phyloP scores from a whole-genome alignment of 53 echinoderm and acorn worm species.

The Arbacia lixula region DNA sequence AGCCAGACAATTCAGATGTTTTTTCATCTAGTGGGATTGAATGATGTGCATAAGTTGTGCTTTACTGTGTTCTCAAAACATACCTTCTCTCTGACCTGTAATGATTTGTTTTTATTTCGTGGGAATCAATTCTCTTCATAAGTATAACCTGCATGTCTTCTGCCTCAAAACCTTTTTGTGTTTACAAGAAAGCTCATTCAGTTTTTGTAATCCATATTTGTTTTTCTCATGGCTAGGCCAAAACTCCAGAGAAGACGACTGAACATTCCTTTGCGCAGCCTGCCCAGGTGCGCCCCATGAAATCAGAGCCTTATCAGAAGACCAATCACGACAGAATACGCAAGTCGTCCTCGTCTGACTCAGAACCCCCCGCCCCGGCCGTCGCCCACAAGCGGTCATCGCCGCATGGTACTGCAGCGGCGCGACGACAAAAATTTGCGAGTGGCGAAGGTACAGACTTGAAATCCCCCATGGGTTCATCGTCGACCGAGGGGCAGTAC shows the following conservation, averaged over 20 bases:
- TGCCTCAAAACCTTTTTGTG: neutral
- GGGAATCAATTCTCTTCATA: no score
- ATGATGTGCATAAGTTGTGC: no score
- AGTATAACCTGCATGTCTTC: neutral
- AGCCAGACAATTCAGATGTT: no score
- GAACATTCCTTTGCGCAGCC: slow-evolving; percentile 28
- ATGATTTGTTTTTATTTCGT: no score
- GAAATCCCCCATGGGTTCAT: neutral
- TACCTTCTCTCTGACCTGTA: no score
- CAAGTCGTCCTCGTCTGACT: neutral
- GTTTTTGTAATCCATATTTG: neutral
- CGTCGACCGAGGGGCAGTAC: slow-evolving; percentile 3
- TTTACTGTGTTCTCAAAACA: no score
- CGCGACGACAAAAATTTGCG: neutral
- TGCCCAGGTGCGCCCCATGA: neutral
- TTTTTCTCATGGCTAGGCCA: no score
- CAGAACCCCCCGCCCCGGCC: neutral
- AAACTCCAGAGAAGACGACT: neutral
- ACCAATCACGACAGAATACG: slow-evolving; percentile 54
- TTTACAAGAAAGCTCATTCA: neutral
- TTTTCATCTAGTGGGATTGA: no score
- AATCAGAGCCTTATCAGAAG: slow-evolving; percentile 26
- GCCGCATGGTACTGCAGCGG: neutral
- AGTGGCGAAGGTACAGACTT: neutral
- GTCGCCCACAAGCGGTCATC: neutral